Evolutionary conservation across 2,113 vertebrate species (phyloP).

Genomic region (Hippocampus zosterae): DNA sequence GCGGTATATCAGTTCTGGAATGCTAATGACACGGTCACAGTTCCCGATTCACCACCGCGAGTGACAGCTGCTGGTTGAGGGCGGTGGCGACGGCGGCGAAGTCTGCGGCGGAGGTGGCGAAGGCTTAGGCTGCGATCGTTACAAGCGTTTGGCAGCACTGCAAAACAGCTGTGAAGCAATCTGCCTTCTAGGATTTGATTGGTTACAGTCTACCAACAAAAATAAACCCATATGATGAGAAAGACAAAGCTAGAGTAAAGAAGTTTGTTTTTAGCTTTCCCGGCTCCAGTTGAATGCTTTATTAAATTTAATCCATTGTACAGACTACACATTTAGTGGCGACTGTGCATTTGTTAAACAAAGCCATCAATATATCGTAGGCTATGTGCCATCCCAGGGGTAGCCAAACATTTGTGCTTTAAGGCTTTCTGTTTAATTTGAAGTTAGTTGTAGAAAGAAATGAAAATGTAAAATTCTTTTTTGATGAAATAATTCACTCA

Average conservation of each 20-base stretch:
- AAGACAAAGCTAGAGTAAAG: neutral
- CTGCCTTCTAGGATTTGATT: neutral
- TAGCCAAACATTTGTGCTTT: too few relatives aligned
- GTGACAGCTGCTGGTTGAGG: slow-evolving; percentile 2
- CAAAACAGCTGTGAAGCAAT: slow-evolving; percentile 19
- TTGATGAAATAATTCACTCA: too few relatives aligned
- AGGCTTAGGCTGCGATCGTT: neutral
- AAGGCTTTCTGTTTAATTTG: too few relatives aligned
- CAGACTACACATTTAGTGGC: too few relatives aligned
- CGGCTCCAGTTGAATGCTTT: too few relatives aligned
- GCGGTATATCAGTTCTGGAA: neutral
- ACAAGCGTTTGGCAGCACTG: neutral
- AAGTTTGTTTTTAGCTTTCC: neutral
- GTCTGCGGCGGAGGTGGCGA: neutral
- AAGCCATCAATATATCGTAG: too few relatives aligned
- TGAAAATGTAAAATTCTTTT: too few relatives aligned
- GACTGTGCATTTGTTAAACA: too few relatives aligned
- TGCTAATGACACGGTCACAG: neutral
- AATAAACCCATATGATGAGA: neutral
- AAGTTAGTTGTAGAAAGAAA: too few relatives aligned
- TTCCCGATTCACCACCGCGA: neutral
- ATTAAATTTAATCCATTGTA: too few relatives aligned
- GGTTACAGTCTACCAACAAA: neutral
- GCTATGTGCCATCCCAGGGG: too few relatives aligned
- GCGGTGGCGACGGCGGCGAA: neutral